A percentile compares a stretch with the other conserved stretches of the same genome.
phyloP scores from a whole-genome alignment of 2,113 vertebrate genomes.

The Riparia riparia region DNA sequence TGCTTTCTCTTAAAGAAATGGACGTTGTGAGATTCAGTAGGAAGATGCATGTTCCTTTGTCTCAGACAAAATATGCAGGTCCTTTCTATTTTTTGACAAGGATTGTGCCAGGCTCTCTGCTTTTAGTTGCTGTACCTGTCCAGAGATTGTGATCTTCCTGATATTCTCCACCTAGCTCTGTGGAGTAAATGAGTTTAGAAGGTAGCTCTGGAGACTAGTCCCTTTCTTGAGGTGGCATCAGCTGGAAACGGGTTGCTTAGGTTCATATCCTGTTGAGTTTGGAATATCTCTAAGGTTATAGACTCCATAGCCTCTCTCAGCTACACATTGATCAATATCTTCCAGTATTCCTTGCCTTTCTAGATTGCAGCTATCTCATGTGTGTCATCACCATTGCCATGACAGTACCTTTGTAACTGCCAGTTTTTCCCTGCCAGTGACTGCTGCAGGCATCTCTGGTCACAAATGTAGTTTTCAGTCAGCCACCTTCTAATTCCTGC shows the following conservation, averaged over 20 bases:
- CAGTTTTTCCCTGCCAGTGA: neutral
- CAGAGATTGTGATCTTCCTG: neutral
- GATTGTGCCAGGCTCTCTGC: neutral
- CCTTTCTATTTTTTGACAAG: neutral
- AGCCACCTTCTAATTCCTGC: neutral
- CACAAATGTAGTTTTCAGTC: neutral
- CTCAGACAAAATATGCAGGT: neutral
- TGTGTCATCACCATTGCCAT: neutral
- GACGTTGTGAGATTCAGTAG: neutral
- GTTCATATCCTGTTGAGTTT: neutral
- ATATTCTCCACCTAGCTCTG: neutral
- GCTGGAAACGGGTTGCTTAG: neutral
- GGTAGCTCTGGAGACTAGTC: neutral
- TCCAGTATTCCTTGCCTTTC: neutral
- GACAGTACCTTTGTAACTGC: neutral
- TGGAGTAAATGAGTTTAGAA: neutral
- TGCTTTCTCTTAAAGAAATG: neutral
- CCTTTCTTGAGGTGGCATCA: neutral
- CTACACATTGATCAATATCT: neutral
- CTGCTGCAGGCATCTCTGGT: neutral
- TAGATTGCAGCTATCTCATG: neutral
- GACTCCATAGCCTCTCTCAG: neutral
- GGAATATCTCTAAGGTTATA: neutral
- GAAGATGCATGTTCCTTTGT: neutral
- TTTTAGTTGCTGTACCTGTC: neutral